These are phyloP conservation scores for Aldrovandia affinis DNA, from an alignment of 2,797 vertebrate genomes.

Conservation along the genomic window DNA sequence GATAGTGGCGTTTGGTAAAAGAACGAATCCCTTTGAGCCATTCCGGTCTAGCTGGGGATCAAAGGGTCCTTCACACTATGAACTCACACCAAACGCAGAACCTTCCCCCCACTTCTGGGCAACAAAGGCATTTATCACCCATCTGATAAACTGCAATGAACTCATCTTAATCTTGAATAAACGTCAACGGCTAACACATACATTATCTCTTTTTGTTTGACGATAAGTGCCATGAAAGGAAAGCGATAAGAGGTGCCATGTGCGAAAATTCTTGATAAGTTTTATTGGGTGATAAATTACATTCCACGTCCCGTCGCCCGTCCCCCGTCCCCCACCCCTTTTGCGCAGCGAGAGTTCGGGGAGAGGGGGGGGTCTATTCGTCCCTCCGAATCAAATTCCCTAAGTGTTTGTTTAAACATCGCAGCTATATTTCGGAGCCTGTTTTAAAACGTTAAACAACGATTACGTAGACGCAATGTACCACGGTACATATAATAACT, in stretches of 20 bases:
- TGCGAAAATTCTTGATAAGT: conserved; percentile 40
- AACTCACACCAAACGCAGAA: conserved; percentile 44
- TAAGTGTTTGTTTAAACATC: background rate
- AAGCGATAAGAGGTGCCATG: conserved; percentile 56
- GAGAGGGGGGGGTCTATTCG: background rate
- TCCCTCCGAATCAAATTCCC: background rate
- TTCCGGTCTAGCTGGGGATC: background rate
- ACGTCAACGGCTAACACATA: conserved; percentile 41
- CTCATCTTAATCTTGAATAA: conserved; percentile 65
- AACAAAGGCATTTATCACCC: conserved; percentile 70
- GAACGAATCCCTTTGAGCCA: background rate
- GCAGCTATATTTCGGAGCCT: background rate
- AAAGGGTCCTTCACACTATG: conserved; percentile 43
- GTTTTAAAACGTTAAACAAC: background rate
- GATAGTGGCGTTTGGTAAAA: background rate
- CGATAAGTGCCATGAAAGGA: conserved; percentile 55
- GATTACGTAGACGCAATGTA: background rate
- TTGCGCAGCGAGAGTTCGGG: background rate
- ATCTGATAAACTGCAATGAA: conserved; percentile 64
- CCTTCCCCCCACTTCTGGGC: conserved; percentile 38
- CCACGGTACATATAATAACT: background rate
- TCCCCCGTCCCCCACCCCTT: background rate
- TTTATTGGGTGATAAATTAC: conserved; percentile 27
- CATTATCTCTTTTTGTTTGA: conserved; percentile 64
- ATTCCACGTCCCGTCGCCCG: background rate